These are phyloP conservation scores for Ranitomeya imitator DNA, from an alignment of 2,113 vertebrate genomes.

Conservation along the genomic window DNA sequence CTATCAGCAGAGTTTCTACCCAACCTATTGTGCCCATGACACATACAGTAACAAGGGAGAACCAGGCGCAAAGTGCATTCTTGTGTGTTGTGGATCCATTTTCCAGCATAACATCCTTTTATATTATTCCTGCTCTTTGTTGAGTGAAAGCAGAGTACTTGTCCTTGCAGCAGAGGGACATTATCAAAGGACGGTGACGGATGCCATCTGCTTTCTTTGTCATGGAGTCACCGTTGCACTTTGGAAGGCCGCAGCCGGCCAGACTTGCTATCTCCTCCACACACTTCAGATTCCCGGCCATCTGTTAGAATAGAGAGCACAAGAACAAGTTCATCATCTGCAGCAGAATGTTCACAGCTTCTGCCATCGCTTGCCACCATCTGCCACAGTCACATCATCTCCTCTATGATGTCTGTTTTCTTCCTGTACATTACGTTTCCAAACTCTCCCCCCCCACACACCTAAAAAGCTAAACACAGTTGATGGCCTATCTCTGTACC, in stretches of 20 bases:
- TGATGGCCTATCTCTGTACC: not conserved
- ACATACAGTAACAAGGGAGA: not conserved
- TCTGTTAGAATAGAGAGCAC: slow-evolving; percentile 21
- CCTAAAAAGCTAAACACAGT: not conserved
- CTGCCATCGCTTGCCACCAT: slow-evolving; percentile 26
- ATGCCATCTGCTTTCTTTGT: slow-evolving; percentile 36
- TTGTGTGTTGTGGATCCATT: not conserved
- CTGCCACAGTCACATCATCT: slow-evolving; percentile 36
- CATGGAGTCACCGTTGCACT: not conserved
- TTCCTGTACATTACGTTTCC: not conserved
- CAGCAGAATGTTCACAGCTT: slow-evolving; percentile 38
- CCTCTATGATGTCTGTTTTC: not conserved
- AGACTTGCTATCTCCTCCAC: slow-evolving; percentile 26
- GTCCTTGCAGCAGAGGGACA: slow-evolving; percentile 8
- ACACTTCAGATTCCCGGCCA: slow-evolving; percentile 12
- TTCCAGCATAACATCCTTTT: not conserved
- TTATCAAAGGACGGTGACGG: slow-evolving; percentile 21
- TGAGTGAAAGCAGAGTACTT: not conserved
- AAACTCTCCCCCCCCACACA: not conserved
- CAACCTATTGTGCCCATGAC: not conserved
- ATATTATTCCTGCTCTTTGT: not conserved
- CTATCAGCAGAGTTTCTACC: not conserved
- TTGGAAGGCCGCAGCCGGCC: slow-evolving; percentile 7
- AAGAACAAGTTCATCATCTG: slow-evolving; percentile 41
- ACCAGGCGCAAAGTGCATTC: not conserved